Evolutionary conservation across 2,113 vertebrate species (phyloP).

Genomic region (Drymodes brunneopygia): DNA sequence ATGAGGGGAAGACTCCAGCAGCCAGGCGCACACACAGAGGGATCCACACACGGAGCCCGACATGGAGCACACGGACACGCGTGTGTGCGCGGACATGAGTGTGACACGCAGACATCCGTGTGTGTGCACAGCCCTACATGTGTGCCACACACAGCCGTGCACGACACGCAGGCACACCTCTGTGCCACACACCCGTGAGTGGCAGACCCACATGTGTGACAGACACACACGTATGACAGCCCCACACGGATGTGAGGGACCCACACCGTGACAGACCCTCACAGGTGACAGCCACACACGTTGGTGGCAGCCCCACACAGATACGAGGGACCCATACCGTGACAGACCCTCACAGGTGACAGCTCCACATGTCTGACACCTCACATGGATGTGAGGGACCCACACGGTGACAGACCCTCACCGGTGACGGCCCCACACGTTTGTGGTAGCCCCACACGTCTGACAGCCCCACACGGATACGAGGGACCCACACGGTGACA

Average conservation of each 20-base stretch:
- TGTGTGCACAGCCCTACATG: not conserved
- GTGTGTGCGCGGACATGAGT: not conserved
- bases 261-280: not conserved
- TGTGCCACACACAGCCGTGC: not conserved
- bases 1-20: not conserved
- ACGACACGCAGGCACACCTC: not conserved
- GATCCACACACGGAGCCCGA: not conserved
- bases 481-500: not conserved
- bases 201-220: not conserved
- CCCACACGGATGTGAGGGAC: not conserved
- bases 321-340: not conserved
- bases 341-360: not conserved
- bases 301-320: not conserved
- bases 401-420: not conserved
- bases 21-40: not conserved
- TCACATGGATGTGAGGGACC: too few species aligned
- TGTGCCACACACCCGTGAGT: not conserved
- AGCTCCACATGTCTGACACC: not conserved
- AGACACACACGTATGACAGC: not conserved
- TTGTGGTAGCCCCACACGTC: not conserved
- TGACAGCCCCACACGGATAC: not conserved
- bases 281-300: not conserved
- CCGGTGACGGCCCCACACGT: not conserved
- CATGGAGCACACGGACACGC: not conserved
- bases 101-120: not conserved